Conservation (phyloP, 2,888 invertebrate species). For the Acrobasis repandana region DNA sequence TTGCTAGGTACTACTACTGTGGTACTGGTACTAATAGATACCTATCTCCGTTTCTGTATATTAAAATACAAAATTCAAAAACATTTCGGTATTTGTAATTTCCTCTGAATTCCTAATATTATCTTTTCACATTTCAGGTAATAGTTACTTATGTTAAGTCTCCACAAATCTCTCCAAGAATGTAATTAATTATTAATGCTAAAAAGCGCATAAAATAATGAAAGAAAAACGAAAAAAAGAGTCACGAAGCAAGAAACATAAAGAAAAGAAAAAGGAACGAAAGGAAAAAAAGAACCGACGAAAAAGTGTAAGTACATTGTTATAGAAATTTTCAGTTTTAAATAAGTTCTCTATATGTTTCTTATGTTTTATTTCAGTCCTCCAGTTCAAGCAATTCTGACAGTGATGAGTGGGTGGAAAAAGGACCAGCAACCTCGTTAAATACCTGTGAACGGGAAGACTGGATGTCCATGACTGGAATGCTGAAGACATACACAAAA, state of each 20-base stretch:
- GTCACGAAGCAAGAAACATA: constrained; percentile 49
- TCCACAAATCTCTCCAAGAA: not conserved
- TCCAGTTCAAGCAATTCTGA: constrained; percentile 57
- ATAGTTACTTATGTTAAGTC: too few species aligned
- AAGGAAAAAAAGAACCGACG: constrained; percentile 22
- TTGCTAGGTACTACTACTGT: too few species aligned
- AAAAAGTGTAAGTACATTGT: constrained; percentile 4
- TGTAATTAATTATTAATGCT: not conserved
- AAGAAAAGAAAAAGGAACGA: constrained; percentile 47
- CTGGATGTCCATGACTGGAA: constrained; percentile 90
- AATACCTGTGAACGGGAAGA: constrained; percentile 82
- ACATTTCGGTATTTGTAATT: too few species aligned
- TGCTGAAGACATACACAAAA: constrained; percentile 71
- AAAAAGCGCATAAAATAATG: constrained; percentile 7
- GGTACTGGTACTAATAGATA: too few species aligned
- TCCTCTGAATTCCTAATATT: too few species aligned
- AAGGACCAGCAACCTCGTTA: constrained; percentile 41
- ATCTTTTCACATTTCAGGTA: too few species aligned
- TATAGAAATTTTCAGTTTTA: constrained; percentile 16
- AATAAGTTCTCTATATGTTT: not conserved
- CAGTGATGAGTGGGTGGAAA: constrained; percentile 86
- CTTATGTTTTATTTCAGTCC: constrained; percentile 44
- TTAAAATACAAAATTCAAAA: too few species aligned
- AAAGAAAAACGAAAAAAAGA: constrained; percentile 27
- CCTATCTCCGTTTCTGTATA: too few species aligned